Evolutionary conservation across 2,113 vertebrate genomes (phyloP), one percentile per base, ranked within the genome.

Genomic region (Syrmaticus mikado): DNA sequence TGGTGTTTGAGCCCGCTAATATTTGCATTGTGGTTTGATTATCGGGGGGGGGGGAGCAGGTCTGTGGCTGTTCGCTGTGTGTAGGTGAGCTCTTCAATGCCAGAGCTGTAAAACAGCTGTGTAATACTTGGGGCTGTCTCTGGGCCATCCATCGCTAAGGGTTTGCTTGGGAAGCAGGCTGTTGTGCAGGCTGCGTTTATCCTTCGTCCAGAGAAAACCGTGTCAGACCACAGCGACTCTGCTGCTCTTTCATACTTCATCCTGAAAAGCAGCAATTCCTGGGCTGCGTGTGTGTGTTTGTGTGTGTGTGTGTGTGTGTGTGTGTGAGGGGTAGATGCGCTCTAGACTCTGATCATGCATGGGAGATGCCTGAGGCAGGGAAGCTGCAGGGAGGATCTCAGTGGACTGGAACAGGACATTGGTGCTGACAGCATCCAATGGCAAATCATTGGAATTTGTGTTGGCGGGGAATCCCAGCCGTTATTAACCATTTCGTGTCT

Each of bases 341-440:
- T 78, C 68, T 78, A 4, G 28, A 4, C 77, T 91, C 67, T 50
- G 83, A 87, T 90, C 67, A 57, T 27, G 24, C 78, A 57, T 53
- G 74, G 34, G 78, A 74, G 70, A 62, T 94, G 85, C 87, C 91
- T 10, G 77, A 95, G 91, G 87, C 85, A 87, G 87, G 67, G 41
- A 41, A 84, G 95, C 94, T 93, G 83, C 77, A 66, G 94, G 81
- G 83, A 91, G 74, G 75, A 73, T 95, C 93, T 94, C 85, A 1
- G 70, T 76, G 86, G 94, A 70, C 94, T 95, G 0, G 62, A 73
- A 77, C 93, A 89, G 92, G 89, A 92, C 89, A 67, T 36, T 22
- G 85, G 74, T 74, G 89, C 94, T 88, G 73, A 84, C 79, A 83
- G 4, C 92, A 76, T 92, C 95, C 95, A 90, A 78, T 95, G 89